phyloP scores from a whole-genome alignment of 2,888 invertebrate genomes.

The Drosophila quasianomalipes region DNA sequence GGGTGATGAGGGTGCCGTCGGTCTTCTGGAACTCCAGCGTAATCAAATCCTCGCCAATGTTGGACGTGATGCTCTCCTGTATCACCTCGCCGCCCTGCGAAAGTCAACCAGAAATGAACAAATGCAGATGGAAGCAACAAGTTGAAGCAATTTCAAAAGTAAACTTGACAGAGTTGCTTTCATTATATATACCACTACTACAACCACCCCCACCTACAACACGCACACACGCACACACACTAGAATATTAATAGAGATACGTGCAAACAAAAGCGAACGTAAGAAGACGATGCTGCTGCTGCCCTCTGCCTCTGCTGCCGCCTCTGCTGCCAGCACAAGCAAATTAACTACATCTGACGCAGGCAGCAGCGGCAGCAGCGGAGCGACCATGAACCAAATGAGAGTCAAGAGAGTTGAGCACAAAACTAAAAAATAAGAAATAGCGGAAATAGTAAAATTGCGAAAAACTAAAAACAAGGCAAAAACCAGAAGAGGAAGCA shows the following conservation, averaged over 20 bases:
- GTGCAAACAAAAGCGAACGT: conserved; percentile 37
- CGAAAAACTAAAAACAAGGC: conserved; percentile 35
- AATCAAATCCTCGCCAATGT: conserved; percentile 95
- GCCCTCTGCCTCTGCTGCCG: conserved; percentile 8
- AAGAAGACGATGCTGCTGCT: conserved; percentile 22
- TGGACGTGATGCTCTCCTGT: conserved; percentile 96
- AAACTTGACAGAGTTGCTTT: background rate
- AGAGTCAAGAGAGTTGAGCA: conserved; percentile 72
- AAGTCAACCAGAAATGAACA: background rate
- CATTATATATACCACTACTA: background rate
- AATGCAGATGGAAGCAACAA: conserved; percentile 54
- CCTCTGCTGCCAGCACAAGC: conserved; percentile 42
- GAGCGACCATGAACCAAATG: conserved; percentile 77
- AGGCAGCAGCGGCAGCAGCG: conserved; percentile 28
- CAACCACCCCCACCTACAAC: rapidly evolving
- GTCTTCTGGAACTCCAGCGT: conserved; percentile 95
- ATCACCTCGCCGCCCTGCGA: conserved; percentile 96
- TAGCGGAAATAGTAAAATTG: conserved; percentile 25
- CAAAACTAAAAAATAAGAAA: conserved; percentile 20
- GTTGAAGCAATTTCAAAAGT: conserved; percentile 42
- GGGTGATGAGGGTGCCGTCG: conserved; percentile 96
- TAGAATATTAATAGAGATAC: conserved; percentile 69
- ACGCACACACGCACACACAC: conserved; percentile 1
- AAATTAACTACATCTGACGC: conserved; percentile 69
- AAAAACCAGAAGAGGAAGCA: conserved; percentile 13